phyloP scores from a whole-genome alignment of 2,113 vertebrate genomes.

The Tragelaphus imberbis region DNA sequence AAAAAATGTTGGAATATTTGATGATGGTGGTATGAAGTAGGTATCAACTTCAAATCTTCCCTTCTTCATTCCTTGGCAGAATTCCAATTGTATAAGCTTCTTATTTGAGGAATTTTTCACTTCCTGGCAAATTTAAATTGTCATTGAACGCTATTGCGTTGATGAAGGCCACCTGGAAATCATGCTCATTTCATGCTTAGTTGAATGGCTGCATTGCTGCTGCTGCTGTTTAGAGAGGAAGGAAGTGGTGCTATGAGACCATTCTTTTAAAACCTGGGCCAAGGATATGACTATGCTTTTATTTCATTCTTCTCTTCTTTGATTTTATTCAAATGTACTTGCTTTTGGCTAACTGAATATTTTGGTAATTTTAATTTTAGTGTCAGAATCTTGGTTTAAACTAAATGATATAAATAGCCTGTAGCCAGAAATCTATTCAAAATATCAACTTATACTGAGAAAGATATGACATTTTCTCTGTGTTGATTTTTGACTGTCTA shows the following conservation, averaged over 20 bases:
- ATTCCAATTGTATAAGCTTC: slow-evolving; percentile 36
- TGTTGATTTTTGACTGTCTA: background rate
- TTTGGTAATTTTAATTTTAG: background rate
- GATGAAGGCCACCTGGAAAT: slow-evolving; percentile 52
- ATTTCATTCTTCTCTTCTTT: background rate
- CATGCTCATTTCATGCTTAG: background rate
- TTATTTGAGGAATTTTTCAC: slow-evolving; percentile 46
- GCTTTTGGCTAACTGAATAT: background rate
- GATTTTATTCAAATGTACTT: slow-evolving; percentile 26
- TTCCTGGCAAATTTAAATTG: slow-evolving; percentile 42
- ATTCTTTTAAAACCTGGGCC: background rate
- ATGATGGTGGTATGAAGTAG: background rate
- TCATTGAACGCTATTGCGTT: background rate
- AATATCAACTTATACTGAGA: background rate
- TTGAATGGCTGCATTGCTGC: background rate
- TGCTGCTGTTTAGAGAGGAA: background rate
- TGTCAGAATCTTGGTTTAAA: slow-evolving; percentile 33
- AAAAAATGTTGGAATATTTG: slow-evolving; percentile 10
- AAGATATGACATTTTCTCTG: background rate
- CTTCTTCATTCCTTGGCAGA: slow-evolving; percentile 3
- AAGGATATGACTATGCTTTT: background rate
- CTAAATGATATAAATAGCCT: background rate
- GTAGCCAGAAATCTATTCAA: background rate
- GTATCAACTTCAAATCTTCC: slow-evolving; percentile 25
- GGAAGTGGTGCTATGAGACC: background rate